phyloP scores from a whole-genome alignment of 2,888 invertebrate genomes.

The Drosophila seclusa region DNA sequence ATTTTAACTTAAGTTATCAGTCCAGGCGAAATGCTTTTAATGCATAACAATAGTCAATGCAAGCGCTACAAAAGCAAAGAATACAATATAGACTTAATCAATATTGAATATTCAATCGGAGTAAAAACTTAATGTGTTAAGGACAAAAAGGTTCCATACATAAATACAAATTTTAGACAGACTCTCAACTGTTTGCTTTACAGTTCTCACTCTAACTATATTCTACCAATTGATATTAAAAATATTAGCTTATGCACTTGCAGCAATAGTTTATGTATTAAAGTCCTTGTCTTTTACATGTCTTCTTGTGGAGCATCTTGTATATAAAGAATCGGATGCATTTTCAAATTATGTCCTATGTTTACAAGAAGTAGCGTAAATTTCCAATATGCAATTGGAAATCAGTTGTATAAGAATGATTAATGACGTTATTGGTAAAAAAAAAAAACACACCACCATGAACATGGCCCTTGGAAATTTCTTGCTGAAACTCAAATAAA shows the following conservation, averaged over 20 bases:
- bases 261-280: neutral
- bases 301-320: neutral
- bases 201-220: neutral
- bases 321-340: slow-evolving; percentile 1
- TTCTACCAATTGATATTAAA: neutral
- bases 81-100: neutral
- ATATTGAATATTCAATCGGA: neutral
- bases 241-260: neutral
- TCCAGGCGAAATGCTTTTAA: neutral
- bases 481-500: neutral
- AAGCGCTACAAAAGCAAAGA: neutral
- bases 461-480: neutral
- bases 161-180: neutral
- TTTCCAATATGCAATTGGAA: neutral
- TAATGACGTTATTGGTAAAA: neutral
- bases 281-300: neutral
- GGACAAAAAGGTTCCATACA: neutral
- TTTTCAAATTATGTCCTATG: neutral
- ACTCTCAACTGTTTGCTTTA: neutral
- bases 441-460: neutral
- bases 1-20: neutral
- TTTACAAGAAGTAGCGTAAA: neutral
- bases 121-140: neutral
- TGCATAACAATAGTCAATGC: neutral
- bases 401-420: neutral